Evolutionary conservation across 2,888 invertebrate species (phyloP).

Genomic region (Galeopsomyia nigrocyanea): DNA sequence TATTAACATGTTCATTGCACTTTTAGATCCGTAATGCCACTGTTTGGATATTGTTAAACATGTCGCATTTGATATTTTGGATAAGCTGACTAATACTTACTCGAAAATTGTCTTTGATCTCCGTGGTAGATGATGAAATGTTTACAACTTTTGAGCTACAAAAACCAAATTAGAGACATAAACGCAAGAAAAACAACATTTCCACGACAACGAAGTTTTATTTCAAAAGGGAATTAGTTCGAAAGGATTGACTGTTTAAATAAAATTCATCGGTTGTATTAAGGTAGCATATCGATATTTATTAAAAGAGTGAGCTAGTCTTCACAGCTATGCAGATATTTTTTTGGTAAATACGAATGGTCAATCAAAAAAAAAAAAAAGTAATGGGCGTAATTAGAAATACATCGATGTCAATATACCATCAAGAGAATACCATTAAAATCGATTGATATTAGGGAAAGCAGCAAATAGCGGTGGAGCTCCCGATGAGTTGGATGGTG

Average conservation of each 20-base stretch:
- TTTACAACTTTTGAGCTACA: not conserved
- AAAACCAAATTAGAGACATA: not conserved
- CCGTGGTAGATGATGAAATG: constrained; percentile 17
- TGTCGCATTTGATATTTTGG: not conserved
- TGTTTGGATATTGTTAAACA: not conserved
- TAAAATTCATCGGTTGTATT: constrained; percentile 22
- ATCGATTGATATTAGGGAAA: constrained; percentile 65
- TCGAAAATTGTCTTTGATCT: constrained; percentile 4
- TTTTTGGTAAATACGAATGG: constrained; percentile 43
- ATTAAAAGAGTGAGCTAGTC: constrained; percentile 45
- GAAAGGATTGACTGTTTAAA: constrained; percentile 16
- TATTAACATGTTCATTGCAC: constrained; percentile 18
- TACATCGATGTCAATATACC: constrained; percentile 26
- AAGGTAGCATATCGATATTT: constrained; percentile 36
- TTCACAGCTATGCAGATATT: constrained; percentile 40
- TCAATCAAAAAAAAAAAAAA: constrained; percentile 36
- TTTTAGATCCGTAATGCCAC: constrained; percentile 43
- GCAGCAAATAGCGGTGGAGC: constrained; percentile 65
- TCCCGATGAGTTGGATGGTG: constrained; percentile 54
- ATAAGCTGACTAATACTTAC: constrained; percentile 41
- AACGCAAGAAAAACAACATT: not conserved
- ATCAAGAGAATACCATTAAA: constrained; percentile 53
- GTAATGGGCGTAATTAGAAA: constrained; percentile 42
- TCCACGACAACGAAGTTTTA: not conserved
- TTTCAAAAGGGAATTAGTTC: constrained; percentile 1